A percentile compares a stretch with the other conserved stretches of the same genome.
phyloP scores from a whole-genome alignment of 1,140 invertebrate genomes.

The Drosophila nasuta region DNA sequence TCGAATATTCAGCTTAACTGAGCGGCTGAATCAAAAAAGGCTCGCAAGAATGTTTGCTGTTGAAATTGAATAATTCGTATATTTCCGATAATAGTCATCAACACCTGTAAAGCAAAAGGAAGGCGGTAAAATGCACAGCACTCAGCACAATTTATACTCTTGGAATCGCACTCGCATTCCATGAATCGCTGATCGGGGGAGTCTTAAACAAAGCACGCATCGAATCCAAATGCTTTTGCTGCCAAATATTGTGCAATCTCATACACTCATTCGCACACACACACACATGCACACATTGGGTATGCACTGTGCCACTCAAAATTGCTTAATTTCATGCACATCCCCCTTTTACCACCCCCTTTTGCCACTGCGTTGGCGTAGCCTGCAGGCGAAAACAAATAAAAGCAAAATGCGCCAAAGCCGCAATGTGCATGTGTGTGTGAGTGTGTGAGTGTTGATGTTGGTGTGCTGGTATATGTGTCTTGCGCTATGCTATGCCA shows the following conservation, averaged over 20 bases:
- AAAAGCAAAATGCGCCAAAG: slow-evolving; percentile 74
- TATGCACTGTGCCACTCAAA: slow-evolving; percentile 28
- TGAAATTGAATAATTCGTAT: too few relatives aligned
- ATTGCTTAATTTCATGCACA: slow-evolving; percentile 59
- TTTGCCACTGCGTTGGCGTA: slow-evolving; percentile 20
- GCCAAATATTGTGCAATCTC: slow-evolving; percentile 39
- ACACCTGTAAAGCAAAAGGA: not conserved
- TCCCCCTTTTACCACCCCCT: not conserved
- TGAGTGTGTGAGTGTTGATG: slow-evolving; percentile 1
- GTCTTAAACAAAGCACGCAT: slow-evolving; percentile 29
- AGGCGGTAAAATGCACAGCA: not conserved
- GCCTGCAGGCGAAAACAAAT: slow-evolving; percentile 62
- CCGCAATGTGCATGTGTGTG: slow-evolving; percentile 64
- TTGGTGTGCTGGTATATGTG: slow-evolving; percentile 3
- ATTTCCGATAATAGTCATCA: not conserved
- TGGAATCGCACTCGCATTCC: not conserved
- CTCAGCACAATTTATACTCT: slow-evolving; percentile 9
- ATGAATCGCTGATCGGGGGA: slow-evolving; percentile 12
- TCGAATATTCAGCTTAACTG: too few relatives aligned
- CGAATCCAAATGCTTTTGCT: slow-evolving; percentile 29
- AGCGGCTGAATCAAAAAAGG: too few relatives aligned
- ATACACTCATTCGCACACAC: not conserved
- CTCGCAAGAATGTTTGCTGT: too few relatives aligned
- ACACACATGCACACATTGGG: not conserved
- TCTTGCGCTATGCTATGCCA: slow-evolving; percentile 59